Percentiles rank a stretch among this genome's conserved stretches.
phyloP scores from a whole-genome alignment of 2,888 invertebrate species.

The Chrysodeixis includens region DNA sequence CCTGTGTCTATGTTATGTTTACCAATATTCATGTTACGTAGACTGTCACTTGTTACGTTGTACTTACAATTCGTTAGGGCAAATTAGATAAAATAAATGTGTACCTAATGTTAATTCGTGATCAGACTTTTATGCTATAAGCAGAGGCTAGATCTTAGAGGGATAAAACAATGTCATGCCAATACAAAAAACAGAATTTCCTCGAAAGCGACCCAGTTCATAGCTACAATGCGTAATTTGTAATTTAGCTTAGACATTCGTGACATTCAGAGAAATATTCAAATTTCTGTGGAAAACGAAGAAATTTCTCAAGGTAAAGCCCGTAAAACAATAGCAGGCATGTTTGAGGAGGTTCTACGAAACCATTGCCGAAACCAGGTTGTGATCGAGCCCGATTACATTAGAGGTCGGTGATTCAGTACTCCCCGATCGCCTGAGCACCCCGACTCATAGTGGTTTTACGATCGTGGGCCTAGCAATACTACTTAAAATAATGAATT shows the following conservation, averaged over 20 bases:
- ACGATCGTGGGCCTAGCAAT: slow-evolving; percentile 23
- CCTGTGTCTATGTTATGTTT: neutral
- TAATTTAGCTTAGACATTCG: slow-evolving; percentile 37
- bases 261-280: slow-evolving; percentile 36
- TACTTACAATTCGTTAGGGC: neutral
- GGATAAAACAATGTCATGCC: neutral
- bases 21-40: neutral
- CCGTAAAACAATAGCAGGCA: slow-evolving; percentile 22
- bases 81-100: neutral
- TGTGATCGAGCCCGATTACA: slow-evolving; percentile 51
- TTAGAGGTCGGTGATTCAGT: slow-evolving; percentile 76
- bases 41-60: neutral
- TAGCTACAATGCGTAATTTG: slow-evolving; percentile 34
- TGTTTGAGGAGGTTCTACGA: slow-evolving; percentile 48
- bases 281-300: slow-evolving; percentile 50
- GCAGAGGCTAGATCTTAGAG: neutral
- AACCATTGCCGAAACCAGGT: slow-evolving; percentile 35
- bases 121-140: neutral
- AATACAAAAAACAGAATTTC: neutral
- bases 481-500: too few relatives aligned
- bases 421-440: slow-evolving; percentile 54
- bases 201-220: slow-evolving; percentile 11
- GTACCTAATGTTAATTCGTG: too few relatives aligned
- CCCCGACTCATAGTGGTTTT: slow-evolving; percentile 21
- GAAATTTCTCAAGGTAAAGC: slow-evolving; percentile 43